These are phyloP conservation scores for Catostomus latipinnis DNA, from an alignment of 2,797 vertebrate genomes.

Conservation along the genomic window DNA sequence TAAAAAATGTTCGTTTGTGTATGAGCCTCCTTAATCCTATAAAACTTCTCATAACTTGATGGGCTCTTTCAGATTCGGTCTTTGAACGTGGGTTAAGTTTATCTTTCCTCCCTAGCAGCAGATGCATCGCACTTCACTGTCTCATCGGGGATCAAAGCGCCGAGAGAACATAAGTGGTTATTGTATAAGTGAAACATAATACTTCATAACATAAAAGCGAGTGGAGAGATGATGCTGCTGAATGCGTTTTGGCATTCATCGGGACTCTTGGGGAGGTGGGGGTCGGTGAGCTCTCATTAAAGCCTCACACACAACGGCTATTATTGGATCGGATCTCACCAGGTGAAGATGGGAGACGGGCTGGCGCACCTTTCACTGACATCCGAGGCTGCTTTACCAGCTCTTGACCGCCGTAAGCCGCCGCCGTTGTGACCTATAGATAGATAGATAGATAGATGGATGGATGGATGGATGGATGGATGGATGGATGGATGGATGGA, in stretches of 20 bases:
- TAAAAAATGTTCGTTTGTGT: not conserved
- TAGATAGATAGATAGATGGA: conserved; percentile 46
- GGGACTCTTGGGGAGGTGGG: conserved; percentile 66
- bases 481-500: conserved; percentile 6
- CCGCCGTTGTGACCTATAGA: conserved; percentile 75
- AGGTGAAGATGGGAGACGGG: conserved; percentile 73
- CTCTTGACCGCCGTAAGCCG: conserved; percentile 64
- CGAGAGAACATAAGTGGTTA: conserved; percentile 63
- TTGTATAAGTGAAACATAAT: conserved; percentile 67
- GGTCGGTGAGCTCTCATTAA: conserved; percentile 64
- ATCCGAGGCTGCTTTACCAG: conserved; percentile 66
- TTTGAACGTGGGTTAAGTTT: conserved; percentile 40
- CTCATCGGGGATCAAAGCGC: conserved; percentile 67
- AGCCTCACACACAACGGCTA: conserved; percentile 66
- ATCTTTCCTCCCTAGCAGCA: conserved; percentile 48
- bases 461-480: conserved; percentile 41
- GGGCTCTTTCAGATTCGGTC: conserved; percentile 28
- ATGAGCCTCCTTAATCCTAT: not conserved
- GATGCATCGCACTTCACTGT: conserved; percentile 62
- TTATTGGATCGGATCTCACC: conserved; percentile 74
- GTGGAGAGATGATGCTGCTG: conserved; percentile 60
- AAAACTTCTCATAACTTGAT: conserved; percentile 42
- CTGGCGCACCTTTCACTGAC: conserved; percentile 62
- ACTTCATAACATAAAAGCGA: conserved; percentile 63
- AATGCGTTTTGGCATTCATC: conserved; percentile 61